Evolutionary conservation across 2,113 vertebrate species (phyloP), one percentile per base, ranked within the genome.

Genomic region (Spermophilus dauricus): DNA sequence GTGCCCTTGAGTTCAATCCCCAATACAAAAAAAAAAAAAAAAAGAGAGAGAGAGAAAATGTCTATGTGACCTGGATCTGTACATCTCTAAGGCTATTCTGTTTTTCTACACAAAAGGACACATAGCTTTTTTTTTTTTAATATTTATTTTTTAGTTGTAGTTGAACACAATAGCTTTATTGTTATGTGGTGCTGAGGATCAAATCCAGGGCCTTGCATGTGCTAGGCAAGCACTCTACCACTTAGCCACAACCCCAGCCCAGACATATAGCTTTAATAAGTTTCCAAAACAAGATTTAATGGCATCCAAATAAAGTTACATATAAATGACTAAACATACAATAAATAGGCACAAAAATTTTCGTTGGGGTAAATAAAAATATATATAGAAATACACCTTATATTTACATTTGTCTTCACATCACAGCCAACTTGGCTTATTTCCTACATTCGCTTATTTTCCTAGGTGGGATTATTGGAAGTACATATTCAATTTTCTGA

Each of bases 91-190:
- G 34, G 24, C 14, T 78, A 90, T 56, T 53, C 18, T 75, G n/a
- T 69, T 73, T 93, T 95, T 82, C 26, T 69, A 82, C 2, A 91
- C 26, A 91, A 87, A 91, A 95, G n/a, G 13, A 81, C 13, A 26
- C 1, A 83, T 39, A 51, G n/a, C 45, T 45, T 45, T 45, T 45
- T 45, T 45, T 45, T 45, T 45, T 45, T 45, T 45, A 45, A 45
- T 45, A 45, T 45, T 45, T 45, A 45, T 45, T 45, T 45, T 45
- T 45, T 45, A 45, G 8, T 45, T 45, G 45, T 45, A 45, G 45
- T 45, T 45, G 45, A 45, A 45, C 45, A 45, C 45, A 45, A 45
- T 45, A 45, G 45, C 45, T 45, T 45, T 45, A 45, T 45, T 45
- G 45, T 45, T 45, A 45, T 8, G 45, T 45, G 45, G 45, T 45